phyloP scores from a whole-genome alignment of 2,888 invertebrate species.

The Gymnocheta viridis region DNA sequence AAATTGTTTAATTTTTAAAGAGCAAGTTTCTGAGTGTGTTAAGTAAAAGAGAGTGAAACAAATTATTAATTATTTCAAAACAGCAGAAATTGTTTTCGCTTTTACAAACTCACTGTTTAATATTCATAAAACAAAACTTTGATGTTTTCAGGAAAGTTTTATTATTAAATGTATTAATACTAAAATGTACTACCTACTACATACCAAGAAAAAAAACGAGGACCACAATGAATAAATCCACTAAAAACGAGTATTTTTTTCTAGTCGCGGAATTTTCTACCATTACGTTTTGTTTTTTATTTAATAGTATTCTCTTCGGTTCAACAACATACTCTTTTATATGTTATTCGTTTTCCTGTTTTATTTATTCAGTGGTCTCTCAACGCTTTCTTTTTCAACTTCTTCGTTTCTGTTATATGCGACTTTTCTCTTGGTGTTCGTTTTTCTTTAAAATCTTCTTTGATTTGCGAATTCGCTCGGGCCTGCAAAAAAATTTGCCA shows the following conservation, averaged over 20 bases:
- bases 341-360: slow-evolving; percentile 29
- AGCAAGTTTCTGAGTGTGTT: not conserved
- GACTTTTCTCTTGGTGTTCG: slow-evolving; percentile 33
- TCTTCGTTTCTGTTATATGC: slow-evolving; percentile 26
- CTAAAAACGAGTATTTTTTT: slow-evolving; percentile 66
- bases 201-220: slow-evolving; percentile 51
- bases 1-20: not conserved
- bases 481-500: slow-evolving; percentile 70
- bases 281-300: slow-evolving; percentile 49
- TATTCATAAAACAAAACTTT: not conserved
- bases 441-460: slow-evolving; percentile 58
- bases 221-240: slow-evolving; percentile 29
- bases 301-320: slow-evolving; percentile 32
- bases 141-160: not conserved
- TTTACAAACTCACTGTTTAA: not conserved
- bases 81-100: not conserved
- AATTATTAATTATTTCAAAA: not conserved
- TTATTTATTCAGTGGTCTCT: slow-evolving; percentile 9
- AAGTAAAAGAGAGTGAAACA: not conserved
- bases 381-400: slow-evolving; percentile 39
- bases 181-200: slow-evolving; percentile 24
- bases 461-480: slow-evolving; percentile 68
- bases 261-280: slow-evolving; percentile 68
- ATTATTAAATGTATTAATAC: not conserved
- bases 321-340: not conserved